phyloP scores from a whole-genome alignment of 2,888 invertebrate genomes.

The Drosophila macrothrix region DNA sequence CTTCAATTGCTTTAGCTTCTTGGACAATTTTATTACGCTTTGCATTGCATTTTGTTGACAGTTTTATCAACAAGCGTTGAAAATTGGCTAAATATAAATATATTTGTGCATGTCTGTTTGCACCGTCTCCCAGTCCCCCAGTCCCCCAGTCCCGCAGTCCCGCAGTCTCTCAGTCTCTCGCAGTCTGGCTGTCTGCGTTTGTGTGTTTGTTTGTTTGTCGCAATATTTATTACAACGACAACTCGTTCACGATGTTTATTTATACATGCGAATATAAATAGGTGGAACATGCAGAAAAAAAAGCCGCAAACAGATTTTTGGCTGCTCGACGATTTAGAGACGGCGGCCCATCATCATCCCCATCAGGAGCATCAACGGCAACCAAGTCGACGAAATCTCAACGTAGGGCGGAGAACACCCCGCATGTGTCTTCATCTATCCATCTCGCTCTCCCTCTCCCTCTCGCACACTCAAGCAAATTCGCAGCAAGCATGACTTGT shows the following conservation, averaged over 20 bases:
- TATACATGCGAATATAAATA: slow-evolving; percentile 81
- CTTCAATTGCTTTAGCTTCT: slow-evolving; percentile 65
- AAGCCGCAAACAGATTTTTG: slow-evolving; percentile 59
- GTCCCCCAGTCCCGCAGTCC: neutral
- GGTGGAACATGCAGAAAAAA: slow-evolving; percentile 65
- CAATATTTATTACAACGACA: slow-evolving; percentile 80
- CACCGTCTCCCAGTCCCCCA: slow-evolving; percentile 45
- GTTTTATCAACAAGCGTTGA: slow-evolving; percentile 85
- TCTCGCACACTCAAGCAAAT: slow-evolving; percentile 77
- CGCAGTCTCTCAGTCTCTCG: neutral
- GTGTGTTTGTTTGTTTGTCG: slow-evolving; percentile 55
- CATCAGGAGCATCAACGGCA: slow-evolving; percentile 54
- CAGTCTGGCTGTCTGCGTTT: slow-evolving; percentile 15
- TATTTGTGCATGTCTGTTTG: slow-evolving; percentile 66
- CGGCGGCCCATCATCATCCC: slow-evolving; percentile 52
- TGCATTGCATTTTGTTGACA: slow-evolving; percentile 84
- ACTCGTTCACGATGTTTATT: slow-evolving; percentile 79
- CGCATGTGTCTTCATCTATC: neutral
- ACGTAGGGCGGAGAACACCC: neutral
- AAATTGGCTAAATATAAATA: slow-evolving; percentile 85
- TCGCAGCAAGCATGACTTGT: slow-evolving; percentile 84
- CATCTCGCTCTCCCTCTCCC: neutral
- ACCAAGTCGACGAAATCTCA: slow-evolving; percentile 42
- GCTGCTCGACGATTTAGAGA: slow-evolving; percentile 50
- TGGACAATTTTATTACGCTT: slow-evolving; percentile 81